Percentiles rank a stretch among this genome's conserved stretches.
Conservation (phyloP, 1,140 invertebrate genomes). For the fruit fly (Drosophila melanogaster) region DNA sequence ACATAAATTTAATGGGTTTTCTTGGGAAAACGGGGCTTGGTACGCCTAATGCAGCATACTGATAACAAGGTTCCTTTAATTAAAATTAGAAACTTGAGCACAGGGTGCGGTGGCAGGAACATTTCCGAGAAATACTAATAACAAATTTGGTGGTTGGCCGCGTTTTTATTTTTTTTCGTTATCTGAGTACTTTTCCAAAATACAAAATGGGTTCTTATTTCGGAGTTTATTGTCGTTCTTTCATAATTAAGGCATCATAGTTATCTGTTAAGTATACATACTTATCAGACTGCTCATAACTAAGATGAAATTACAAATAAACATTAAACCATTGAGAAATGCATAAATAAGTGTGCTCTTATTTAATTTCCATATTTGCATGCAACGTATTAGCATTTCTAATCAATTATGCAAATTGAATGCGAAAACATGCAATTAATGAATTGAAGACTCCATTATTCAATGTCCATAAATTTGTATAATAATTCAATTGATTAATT, state of each 20-base stretch:
- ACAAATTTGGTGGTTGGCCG: background rate
- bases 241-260: no score
- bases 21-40: constrained; percentile 23
- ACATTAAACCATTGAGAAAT: background rate
- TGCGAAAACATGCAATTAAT: constrained; percentile 16
- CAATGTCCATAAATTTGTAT: constrained; percentile 39
- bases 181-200: background rate
- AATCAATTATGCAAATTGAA: constrained; percentile 60
- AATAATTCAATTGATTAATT: constrained; percentile 60
- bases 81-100: constrained; percentile 1
- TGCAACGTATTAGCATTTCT: constrained; percentile 2
- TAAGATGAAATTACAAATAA: background rate
- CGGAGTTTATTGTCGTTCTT: no score
- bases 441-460: constrained; percentile 4
- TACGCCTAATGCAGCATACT: constrained; percentile 11
- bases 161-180: background rate
- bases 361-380: constrained; percentile 8
- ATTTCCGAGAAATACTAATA: background rate
- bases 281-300: background rate
- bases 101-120: background rate
- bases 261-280: no score
- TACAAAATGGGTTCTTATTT: background rate
- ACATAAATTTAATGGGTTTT: constrained; percentile 44
- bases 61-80: constrained; percentile 34
- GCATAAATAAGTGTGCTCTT: constrained; percentile 1